These are phyloP conservation scores for Octodon degus DNA, from an alignment of 2,113 vertebrate species.

Conservation along the genomic window DNA sequence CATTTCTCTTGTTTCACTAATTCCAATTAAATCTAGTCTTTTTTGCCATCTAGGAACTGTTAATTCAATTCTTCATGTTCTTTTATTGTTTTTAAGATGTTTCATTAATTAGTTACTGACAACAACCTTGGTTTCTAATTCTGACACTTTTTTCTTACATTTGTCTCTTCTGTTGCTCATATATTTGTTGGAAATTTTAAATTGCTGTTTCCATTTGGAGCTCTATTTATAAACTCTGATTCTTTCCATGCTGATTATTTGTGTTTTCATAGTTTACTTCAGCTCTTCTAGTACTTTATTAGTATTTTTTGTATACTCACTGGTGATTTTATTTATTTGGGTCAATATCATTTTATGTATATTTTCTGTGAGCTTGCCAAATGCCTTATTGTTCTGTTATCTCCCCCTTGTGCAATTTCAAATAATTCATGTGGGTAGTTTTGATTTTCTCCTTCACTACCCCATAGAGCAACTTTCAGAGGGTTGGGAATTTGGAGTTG, in stretches of 20 bases:
- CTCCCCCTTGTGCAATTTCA: neutral
- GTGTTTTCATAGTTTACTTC: neutral
- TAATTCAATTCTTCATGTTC: neutral
- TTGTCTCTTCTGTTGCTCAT: neutral
- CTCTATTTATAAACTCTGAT: neutral
- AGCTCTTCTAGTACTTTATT: neutral
- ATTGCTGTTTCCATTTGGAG: neutral
- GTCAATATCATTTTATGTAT: neutral
- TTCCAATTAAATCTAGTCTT: neutral
- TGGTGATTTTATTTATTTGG: neutral
- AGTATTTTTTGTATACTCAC: neutral
- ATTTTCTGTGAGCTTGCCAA: neutral
- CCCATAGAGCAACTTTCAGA: neutral
- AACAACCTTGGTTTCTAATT: neutral
- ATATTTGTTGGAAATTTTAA: neutral
- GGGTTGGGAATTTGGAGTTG: neutral
- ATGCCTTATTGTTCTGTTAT: neutral
- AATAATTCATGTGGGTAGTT: neutral
- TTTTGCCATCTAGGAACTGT: neutral
- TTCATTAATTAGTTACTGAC: neutral
- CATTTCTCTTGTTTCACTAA: neutral
- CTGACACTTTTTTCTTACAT: neutral
- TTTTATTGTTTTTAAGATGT: neutral
- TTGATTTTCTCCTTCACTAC: neutral
- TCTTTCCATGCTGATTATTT: neutral